These are phyloP conservation scores for Leucophenga montana DNA, from an alignment of 2,888 invertebrate species.

Conservation along the genomic window DNA sequence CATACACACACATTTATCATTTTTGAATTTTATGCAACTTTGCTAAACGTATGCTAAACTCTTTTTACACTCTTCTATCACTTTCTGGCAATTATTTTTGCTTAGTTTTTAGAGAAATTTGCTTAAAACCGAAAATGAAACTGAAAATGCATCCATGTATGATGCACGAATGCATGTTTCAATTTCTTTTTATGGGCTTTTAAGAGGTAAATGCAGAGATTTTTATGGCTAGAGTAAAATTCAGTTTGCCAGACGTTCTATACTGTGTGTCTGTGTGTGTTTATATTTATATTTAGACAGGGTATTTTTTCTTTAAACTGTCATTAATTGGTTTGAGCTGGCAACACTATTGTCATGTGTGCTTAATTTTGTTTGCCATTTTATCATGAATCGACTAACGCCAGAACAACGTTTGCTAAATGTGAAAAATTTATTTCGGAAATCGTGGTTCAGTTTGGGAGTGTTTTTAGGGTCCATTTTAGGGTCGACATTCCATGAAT, in stretches of 20 bases:
- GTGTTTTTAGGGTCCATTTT: no score
- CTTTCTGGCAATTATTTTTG: not conserved
- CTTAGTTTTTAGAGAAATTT: conserved; percentile 2
- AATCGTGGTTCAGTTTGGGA: no score
- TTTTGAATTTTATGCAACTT: not conserved
- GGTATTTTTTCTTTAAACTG: no score
- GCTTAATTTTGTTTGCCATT: no score
- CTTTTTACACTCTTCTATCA: not conserved
- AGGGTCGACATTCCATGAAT: no score
- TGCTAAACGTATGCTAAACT: conserved; percentile 35
- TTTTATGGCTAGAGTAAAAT: conserved; percentile 35
- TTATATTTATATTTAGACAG: no score
- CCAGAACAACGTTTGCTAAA: no score
- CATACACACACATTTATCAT: not conserved
- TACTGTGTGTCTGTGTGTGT: no score
- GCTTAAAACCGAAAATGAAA: not conserved
- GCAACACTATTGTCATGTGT: no score
- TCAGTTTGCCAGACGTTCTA: conserved; percentile 6
- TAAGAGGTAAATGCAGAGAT: conserved; percentile 62
- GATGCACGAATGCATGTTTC: conserved; percentile 26
- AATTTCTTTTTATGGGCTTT: conserved; percentile 63
- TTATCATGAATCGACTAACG: no score
- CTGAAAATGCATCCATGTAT: conserved; percentile 11
- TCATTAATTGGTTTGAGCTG: no score
- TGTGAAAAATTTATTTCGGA: no score